Conservation (phyloP, 2,113 vertebrate species). For the Lamprologus ornatipinnis region DNA sequence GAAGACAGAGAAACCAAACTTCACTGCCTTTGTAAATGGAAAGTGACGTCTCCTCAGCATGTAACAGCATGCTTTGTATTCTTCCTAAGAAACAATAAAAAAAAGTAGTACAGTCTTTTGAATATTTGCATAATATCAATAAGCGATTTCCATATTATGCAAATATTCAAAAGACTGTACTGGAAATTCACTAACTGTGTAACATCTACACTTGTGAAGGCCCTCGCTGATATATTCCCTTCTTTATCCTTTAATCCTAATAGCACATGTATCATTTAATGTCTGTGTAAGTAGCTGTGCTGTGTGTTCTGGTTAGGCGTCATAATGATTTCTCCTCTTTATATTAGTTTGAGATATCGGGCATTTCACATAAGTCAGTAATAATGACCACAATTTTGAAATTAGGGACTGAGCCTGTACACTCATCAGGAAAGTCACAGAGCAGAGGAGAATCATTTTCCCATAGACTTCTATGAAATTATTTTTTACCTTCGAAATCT, state of each 20-base stretch:
- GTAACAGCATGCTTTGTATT: background rate
- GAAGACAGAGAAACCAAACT: background rate
- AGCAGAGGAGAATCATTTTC: background rate
- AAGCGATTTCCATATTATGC: background rate
- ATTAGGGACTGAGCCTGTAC: background rate
- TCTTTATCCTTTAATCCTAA: background rate
- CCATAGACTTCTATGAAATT: background rate
- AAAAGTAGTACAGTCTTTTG: background rate
- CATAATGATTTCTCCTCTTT: background rate
- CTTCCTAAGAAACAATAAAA: background rate
- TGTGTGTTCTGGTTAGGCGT: background rate
- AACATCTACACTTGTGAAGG: background rate
- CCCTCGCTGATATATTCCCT: background rate
- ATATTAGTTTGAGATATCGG: background rate
- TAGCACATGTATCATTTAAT: background rate
- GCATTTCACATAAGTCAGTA: background rate
- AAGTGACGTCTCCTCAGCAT: background rate
- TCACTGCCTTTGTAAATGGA: background rate
- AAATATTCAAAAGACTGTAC: background rate
- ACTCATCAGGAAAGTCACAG: background rate
- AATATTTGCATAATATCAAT: background rate
- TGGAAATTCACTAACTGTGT: accelerated
- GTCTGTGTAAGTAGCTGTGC: background rate
- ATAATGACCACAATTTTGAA: background rate
- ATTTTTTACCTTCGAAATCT: background rate